Evolutionary conservation across 2,888 invertebrate species (phyloP).

Genomic region (Sphinx pinastri): DNA sequence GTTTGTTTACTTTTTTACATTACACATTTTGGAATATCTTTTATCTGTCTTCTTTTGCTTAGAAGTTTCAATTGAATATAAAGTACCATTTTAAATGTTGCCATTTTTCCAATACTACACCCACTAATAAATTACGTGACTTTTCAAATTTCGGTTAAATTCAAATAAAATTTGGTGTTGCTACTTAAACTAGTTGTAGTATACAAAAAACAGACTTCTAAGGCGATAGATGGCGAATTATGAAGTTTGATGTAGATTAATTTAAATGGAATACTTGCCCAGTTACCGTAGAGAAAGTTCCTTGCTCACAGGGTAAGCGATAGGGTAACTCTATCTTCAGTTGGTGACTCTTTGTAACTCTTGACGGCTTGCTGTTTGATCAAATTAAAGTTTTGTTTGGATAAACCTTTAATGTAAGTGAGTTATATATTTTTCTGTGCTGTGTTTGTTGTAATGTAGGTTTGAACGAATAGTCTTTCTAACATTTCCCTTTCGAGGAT

Average conservation of each 20-base stretch:
- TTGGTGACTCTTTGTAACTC: conserved; percentile 3
- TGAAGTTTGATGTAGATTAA: not conserved
- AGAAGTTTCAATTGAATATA: not conserved
- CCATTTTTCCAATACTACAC: too few relatives aligned
- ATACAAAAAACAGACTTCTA: too few relatives aligned
- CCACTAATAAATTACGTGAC: too few relatives aligned
- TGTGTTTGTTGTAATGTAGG: too few relatives aligned
- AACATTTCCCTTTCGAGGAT: too few relatives aligned
- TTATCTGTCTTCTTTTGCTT: not conserved
- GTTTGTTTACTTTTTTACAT: conserved; percentile 33
- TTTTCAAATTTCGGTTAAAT: too few relatives aligned
- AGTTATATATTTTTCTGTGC: not conserved
- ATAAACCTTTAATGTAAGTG: not conserved
- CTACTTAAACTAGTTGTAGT: too few relatives aligned
- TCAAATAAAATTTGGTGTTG: too few relatives aligned
- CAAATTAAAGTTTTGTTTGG: conserved; percentile 42
- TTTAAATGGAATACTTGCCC: conserved; percentile 3
- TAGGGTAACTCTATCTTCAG: conserved; percentile 17
- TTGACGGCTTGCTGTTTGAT: conserved; percentile 38
- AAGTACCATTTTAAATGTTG: too few relatives aligned
- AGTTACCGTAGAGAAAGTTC: not conserved
- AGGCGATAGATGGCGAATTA: too few relatives aligned
- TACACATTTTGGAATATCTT: not conserved
- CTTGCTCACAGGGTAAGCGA: not conserved
- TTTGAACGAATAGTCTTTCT: too few relatives aligned